phyloP scores from a whole-genome alignment of 2,113 vertebrate species.

The Pyxicephalus adspersus region DNA sequence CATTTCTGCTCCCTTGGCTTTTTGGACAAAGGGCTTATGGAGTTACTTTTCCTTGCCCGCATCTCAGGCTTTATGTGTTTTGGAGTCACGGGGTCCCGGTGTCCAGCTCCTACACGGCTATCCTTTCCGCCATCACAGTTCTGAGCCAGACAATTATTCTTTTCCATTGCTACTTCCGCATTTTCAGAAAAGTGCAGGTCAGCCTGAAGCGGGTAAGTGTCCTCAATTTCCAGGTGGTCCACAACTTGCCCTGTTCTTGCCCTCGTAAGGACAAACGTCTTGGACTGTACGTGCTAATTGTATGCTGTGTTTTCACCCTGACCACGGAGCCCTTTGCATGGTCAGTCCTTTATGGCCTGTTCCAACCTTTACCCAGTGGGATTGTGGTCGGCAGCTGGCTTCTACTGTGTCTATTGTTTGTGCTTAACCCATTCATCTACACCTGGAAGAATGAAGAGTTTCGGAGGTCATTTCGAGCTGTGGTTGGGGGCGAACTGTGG shows the following conservation, averaged over 20 bases:
- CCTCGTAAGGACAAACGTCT: conserved; percentile 77
- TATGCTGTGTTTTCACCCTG: conserved; percentile 81
- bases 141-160: conserved; percentile 80
- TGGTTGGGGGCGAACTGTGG: conserved; percentile 69
- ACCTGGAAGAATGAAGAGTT: conserved; percentile 90
- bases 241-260: conserved; percentile 77
- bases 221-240: conserved; percentile 84
- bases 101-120: conserved; percentile 69
- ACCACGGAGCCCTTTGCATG: conserved; percentile 83
- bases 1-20: conserved; percentile 76
- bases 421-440: conserved; percentile 84
- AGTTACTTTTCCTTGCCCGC: conserved; percentile 51
- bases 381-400: conserved; percentile 80
- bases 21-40: conserved; percentile 58
- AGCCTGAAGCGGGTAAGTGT: conserved; percentile 86
- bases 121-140: conserved; percentile 76
- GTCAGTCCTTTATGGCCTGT: conserved; percentile 76
- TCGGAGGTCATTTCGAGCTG: conserved; percentile 77
- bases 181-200: conserved; percentile 82
- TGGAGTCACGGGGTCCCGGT: conserved; percentile 20
- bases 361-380: conserved; percentile 73
- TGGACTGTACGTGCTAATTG: conserved; percentile 80
- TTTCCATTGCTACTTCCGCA: conserved; percentile 83
- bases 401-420: conserved; percentile 80
- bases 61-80: conserved; percentile 52